Base-by-base conservation (phyloP, 2,113 vertebrate genomes). In the Xerus inauris region DNA sequence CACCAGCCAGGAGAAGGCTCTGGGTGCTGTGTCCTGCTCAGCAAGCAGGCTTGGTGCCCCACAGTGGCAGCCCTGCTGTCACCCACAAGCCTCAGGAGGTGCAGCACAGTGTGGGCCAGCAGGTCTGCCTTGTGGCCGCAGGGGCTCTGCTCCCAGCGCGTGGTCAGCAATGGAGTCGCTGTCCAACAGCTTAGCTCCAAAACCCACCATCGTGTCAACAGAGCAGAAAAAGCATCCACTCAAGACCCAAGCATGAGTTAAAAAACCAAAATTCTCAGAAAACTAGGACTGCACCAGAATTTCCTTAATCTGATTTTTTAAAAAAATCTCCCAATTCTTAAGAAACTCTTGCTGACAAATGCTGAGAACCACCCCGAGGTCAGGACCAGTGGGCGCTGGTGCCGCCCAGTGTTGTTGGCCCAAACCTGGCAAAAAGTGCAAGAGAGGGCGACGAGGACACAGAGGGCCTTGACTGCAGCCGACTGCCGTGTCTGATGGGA, bases 321-420 rank as follows among this genome's bases (percentile, higher is more conserved):
- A 1, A 10, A 64, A 64, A 6, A 19, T 67, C 22, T 40, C n/a
- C 24, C 71, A 7, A 24, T 22, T 20, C 32, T 32, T 26, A 77
- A 77, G 81, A 40, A 19, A 35, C 38, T 38, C 17, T 83, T 57
- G 20, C 47, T 4, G 12, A 30, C 10, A 47, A 69, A 54, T 8
- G 8, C 1, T 62, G 12, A 1, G 38, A 19, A 20, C 2, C 0
- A 16, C 11, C 30, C 28, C 24, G 1, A 6, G 20, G 24, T 19
- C 40, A 26, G n/a, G 75, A 24, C 35, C 1, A 14, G 30, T 82
- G 3, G n/a, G n/a, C n/a, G n/a, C n/a, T 14, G 54, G 22, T 17
- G 24, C 13, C 1, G 19, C 7, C 19, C 5, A 6, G 14, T 35
- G 0, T 1, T 16, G 26, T 30, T 12, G 79, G 24, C 10, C 69